Conservation (phyloP, 1,140 invertebrate genomes). For the Melanaphis sacchari region DNA sequence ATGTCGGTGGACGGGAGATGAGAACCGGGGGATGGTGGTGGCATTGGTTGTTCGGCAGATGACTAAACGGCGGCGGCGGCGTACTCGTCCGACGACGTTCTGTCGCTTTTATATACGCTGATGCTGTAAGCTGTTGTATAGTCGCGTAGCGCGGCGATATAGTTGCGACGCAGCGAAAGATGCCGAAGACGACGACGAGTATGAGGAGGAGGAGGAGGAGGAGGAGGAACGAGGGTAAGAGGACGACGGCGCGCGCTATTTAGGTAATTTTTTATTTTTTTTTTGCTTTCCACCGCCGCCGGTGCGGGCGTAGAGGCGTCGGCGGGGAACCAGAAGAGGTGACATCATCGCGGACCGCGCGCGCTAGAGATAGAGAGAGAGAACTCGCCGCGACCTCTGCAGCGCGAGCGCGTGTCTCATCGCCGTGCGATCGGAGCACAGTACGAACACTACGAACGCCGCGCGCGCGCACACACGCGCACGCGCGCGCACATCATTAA, state of each 20-base stretch:
- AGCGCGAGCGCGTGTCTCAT: background rate
- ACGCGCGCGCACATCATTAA: background rate
- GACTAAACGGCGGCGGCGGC: slow-evolving; percentile 34
- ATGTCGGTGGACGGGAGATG: background rate
- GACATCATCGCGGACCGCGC: slow-evolving; percentile 7
- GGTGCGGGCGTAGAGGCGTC: background rate
- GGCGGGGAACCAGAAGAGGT: slow-evolving; percentile 1
- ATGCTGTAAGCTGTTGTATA: background rate
- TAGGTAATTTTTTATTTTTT: slow-evolving; percentile 26
- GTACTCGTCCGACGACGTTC: background rate
- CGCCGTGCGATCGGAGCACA: background rate
- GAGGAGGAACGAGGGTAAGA: background rate
- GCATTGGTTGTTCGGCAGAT: slow-evolving; percentile 8
- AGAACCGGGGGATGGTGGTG: background rate
- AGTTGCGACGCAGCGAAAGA: background rate
- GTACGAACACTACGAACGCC: too few species aligned
- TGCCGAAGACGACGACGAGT: background rate
- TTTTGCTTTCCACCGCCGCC: background rate
- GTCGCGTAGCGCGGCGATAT: background rate
- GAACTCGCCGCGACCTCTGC: slow-evolving; percentile 34
- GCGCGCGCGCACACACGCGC: background rate
- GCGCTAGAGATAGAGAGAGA: background rate
- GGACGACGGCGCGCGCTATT: slow-evolving; percentile 15
- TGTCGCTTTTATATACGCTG: too few species aligned
- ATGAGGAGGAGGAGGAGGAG: background rate